A percentile compares a stretch with the other conserved stretches of the same genome.
Conservation (phyloP, 1,140 invertebrate species). For the Atta texana region DNA sequence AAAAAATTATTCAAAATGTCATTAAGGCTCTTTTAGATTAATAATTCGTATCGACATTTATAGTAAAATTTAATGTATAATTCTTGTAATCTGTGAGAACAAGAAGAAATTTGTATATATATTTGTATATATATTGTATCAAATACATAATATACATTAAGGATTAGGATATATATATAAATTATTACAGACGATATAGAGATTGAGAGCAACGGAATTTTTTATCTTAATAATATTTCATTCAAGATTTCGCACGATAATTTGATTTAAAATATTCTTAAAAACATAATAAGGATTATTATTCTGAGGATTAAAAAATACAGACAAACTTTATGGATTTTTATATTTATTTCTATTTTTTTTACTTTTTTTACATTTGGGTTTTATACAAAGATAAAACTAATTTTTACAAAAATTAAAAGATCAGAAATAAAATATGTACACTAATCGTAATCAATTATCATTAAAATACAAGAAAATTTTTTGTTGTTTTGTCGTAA, state of each 20-base stretch:
- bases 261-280: neutral
- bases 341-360: neutral
- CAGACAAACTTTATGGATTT: neutral
- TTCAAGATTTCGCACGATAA: neutral
- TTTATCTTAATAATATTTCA: neutral
- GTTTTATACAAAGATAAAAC: too few species aligned
- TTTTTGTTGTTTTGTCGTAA: too few species aligned
- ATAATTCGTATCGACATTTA: neutral
- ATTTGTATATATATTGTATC: too few species aligned
- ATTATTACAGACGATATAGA: neutral
- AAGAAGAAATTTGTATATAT: neutral
- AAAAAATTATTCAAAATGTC: neutral
- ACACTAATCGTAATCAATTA: too few species aligned
- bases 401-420: too few species aligned
- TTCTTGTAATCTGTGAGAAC: neutral
- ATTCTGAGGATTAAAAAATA: neutral
- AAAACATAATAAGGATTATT: neutral
- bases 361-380: neutral
- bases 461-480: too few species aligned
- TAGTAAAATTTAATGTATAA: neutral
- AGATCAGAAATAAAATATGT: too few species aligned
- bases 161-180: neutral
- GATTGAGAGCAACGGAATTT: neutral
- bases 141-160: neutral
- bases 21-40: neutral